Evolutionary conservation across 2,113 vertebrate species (phyloP), one percentile per base, ranked within the genome.

Genomic region (Cyprinodon variegatus): DNA sequence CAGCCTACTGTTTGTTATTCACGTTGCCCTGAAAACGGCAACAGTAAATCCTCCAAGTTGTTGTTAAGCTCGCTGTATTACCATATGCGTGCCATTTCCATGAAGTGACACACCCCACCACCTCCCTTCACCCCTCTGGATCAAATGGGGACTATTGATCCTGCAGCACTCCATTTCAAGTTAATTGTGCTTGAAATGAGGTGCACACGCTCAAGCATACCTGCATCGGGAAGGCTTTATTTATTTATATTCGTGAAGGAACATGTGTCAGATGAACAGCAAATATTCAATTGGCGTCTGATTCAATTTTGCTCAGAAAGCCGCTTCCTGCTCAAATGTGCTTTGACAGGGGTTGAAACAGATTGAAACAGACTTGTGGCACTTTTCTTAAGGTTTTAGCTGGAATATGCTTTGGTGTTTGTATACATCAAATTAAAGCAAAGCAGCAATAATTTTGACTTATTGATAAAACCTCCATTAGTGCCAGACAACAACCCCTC

Each of bases 101-200:
- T 86, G 87, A 91, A 93, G 90, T 93, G 91, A 94, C 93, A 91
- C 89, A 88, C 91, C 81, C 82, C 68, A 22, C 8, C 4, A n/a
- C 48, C 15, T 46, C 22, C 41, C 11, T 40, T 20, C 37, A 40
- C 90, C 81, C 82, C 90, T 89, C 88, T 89, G 88, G 93, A 94
- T 95, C 94, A 94, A 94, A 93, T 93, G 89, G 92, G 93, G 91
- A 93, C 93, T 94, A 95, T 95, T 95, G 95, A 95, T 95, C 94
- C 91, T 91, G 91, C 92, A 94, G 91, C 91, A 93, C 92, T 94
- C 93, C 93, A 95, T 95, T 95, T 95, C 93, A 93, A 94, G 93
- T 95, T 95, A 95, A 95, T 94, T 94, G 94, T 93, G 94, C 94
- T 95, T 95, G 94, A 95, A 95, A 95, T 95, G 94, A 95, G 94